A percentile compares a stretch with the other conserved stretches of the same genome.
phyloP scores from a whole-genome alignment of 2,797 vertebrate genomes.

The Rhinoraja longicauda region DNA sequence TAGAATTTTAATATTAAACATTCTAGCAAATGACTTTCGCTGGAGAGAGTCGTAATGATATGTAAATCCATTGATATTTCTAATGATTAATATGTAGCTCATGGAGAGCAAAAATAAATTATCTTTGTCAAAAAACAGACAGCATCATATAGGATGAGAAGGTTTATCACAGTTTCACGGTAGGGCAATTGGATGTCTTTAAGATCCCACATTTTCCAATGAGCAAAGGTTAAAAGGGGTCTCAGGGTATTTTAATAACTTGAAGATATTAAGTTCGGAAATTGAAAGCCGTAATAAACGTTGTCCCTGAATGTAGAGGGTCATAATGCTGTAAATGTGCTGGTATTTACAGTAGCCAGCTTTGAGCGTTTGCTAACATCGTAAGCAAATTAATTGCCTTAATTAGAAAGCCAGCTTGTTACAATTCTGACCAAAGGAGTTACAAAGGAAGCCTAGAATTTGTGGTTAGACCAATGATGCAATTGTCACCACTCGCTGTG shows the following conservation, averaged over 20 bases:
- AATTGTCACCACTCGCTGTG: too few species aligned
- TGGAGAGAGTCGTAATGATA: not conserved
- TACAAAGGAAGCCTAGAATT: too few species aligned
- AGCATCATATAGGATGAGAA: not conserved
- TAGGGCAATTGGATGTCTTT: not conserved
- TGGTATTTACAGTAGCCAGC: constrained; percentile 4
- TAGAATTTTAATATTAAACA: not conserved
- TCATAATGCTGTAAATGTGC: constrained; percentile 21
- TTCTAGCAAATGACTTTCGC: constrained; percentile 20
- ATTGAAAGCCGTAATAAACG: constrained; percentile 37
- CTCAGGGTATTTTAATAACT: constrained; percentile 23
- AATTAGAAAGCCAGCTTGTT: constrained; percentile 19
- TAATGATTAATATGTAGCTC: constrained; percentile 10
- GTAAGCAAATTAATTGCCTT: not conserved
- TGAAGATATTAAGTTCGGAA: constrained; percentile 33
- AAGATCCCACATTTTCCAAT: constrained; percentile 10
- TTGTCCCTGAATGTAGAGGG: constrained; percentile 32
- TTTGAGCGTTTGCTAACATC: not conserved
- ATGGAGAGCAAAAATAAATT: constrained; percentile 12
- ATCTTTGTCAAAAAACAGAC: not conserved
- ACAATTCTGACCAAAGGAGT: not conserved
- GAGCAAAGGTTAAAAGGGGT: constrained; percentile 36
- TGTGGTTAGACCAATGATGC: too few species aligned
- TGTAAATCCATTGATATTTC: not conserved
- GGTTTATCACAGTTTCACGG: not conserved